Conservation (phyloP, 2,113 vertebrate species). For the Tinamus guttatus region DNA sequence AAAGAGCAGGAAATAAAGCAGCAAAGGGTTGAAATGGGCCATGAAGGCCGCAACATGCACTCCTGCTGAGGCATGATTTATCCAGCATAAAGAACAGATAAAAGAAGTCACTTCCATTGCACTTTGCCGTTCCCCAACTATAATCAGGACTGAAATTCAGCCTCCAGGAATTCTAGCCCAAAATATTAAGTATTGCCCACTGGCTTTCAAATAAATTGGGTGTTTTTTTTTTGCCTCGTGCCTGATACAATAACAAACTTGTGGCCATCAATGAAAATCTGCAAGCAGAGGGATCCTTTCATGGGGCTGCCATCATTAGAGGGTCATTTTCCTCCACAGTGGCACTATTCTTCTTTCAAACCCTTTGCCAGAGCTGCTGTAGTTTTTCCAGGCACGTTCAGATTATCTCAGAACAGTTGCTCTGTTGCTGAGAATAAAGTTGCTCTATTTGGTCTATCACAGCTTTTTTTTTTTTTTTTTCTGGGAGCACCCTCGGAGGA, state of each 20-base stretch:
- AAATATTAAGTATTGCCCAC: not conserved
- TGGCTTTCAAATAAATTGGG: not conserved
- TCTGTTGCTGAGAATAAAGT: not conserved
- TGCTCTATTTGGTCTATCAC: not conserved
- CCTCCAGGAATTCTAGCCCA: not conserved
- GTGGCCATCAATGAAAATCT: not conserved
- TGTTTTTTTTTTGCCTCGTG: fast-evolving
- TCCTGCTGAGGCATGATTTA: not conserved
- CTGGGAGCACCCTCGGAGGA: not conserved
- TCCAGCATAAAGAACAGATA: not conserved
- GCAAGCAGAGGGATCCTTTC: not conserved
- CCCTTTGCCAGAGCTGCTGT: not conserved
- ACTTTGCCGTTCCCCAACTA: not conserved
- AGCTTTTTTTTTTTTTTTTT: not conserved
- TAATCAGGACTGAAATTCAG: fast-evolving
- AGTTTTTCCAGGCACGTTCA: not conserved
- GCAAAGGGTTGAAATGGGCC: not conserved
- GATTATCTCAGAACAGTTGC: not conserved
- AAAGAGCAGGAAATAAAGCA: not conserved
- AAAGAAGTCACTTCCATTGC: not conserved
- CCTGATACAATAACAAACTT: not conserved
- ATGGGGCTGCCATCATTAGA: not conserved
- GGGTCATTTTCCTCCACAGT: not conserved
- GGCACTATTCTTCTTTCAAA: not conserved
- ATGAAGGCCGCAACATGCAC: fast-evolving